Evolutionary conservation across 1,140 invertebrate genomes (phyloP), one percentile per base, ranked within the genome.

Genomic region (Apis cerana): DNA sequence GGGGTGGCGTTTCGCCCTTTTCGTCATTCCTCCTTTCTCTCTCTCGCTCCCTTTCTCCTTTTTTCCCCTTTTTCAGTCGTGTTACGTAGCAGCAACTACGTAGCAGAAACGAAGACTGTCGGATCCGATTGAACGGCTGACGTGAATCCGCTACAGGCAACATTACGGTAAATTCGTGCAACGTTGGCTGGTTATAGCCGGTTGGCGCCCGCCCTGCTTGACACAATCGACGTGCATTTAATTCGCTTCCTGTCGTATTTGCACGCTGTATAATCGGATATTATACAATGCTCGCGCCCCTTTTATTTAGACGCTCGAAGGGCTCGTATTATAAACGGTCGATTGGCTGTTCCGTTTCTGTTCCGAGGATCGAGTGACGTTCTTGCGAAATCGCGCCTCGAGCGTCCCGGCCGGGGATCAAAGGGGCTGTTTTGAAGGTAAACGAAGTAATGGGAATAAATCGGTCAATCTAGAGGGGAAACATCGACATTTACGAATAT

Each of bases 161-260:
- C 72, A 58, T 76, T 65, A 69, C 80, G 56, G 52, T 75, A 56
- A 75, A 75, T 75, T 80, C 78, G 78, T 65, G 70, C 59, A 23
- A 65, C 69, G 78, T 27, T 23, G 12, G 33, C 33, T 43, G 33
- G 33, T 43, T 7, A 43, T 43, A 43, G 33, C 23, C 54, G 17
- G 58, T 69, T 62, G 54, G 71, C 12, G 19, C 71, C 3, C 17
- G 56, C 71, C 54, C 33, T 58, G 23, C 64, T 50, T 61, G 80
- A 82, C 72, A 61, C 80, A 33, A 76, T 82, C 80, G 80, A 76
- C 80, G 74, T n/a, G 80, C 64, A 59, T 82, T 82, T 82, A 59
- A 76, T 69, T 81, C 80, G 43, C 17, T 81, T 54, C 56, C 80
- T 82, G 80, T 82, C 80, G 80, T 59, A 76, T 82, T 82, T 75